phyloP scores from a whole-genome alignment of 2,113 vertebrate genomes.

The Urocynchramus pylzowi region DNA sequence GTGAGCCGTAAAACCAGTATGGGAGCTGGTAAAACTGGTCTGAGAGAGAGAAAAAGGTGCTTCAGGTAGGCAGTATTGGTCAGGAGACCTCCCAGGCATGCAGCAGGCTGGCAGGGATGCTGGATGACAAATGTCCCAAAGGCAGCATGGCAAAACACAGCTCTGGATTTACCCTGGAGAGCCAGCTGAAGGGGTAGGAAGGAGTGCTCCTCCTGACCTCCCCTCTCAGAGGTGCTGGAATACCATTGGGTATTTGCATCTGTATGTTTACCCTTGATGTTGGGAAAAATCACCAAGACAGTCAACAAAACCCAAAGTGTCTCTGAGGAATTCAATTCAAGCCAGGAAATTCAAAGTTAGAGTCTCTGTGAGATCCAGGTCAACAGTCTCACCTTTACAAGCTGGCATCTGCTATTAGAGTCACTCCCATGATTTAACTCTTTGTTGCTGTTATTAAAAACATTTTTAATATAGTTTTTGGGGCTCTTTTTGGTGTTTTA shows the following conservation, averaged over 20 bases:
- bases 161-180: not conserved
- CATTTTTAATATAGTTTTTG: not conserved
- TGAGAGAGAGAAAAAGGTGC: not conserved
- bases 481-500: not conserved
- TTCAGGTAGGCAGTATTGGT: not conserved
- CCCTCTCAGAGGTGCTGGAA: not conserved
- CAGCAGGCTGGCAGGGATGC: not conserved
- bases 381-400: not conserved
- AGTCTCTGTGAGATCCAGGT: not conserved
- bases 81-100: not conserved
- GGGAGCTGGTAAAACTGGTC: slow-evolving; percentile 42
- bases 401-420: not conserved
- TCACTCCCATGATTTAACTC: not conserved
- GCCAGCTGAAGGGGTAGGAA: not conserved
- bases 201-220: not conserved
- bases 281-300: not conserved
- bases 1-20: not conserved
- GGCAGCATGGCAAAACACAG: not conserved
- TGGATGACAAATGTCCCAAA: not conserved
- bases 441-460: not conserved
- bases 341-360: not conserved
- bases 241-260: not conserved
- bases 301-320: not conserved
- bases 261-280: not conserved
- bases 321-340: not conserved